Base-by-base conservation (phyloP, 2,113 vertebrate genomes). In the Halichoerus grypus region DNA sequence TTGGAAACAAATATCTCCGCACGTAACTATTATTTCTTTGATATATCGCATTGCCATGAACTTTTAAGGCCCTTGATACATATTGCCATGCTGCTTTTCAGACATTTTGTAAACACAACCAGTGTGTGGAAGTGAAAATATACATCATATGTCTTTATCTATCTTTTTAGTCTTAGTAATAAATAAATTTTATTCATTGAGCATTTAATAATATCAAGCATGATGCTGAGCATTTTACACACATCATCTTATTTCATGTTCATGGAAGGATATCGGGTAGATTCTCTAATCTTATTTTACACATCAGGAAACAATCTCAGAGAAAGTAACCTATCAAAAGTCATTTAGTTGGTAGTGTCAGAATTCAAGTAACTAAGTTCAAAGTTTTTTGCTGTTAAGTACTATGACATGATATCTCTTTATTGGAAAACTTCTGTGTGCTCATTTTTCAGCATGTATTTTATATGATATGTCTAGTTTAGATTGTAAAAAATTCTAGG, bases 251-350 rank as follows among this genome's bases (percentile, higher is more conserved):
- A 46, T 53, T 94, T 89, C 10, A 26, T 63, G 39, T 15, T 84
- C 7, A 72, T 49, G 46, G 63, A 10, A 86, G 24, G 22, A 59
- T 42, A 31, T 85, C 22, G n/a, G 67, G 1, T 36, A 71, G 8
- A 88, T n/a, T 59, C 36, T 76, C 14, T 82, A 82, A 81, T 82
- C 31, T 87, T 88, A 57, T 65, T 96, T 92, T 83, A 77, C 21
- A 69, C 14, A 59, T 61, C 42, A 77, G 39, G 42, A 91, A 89
- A 84, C 49, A 76, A 72, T 49, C 14, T 85, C n/a, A 84, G n/a
- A 92, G 3, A 81, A 76, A 88, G 8, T 57, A 79, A 36, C 0
- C 9, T 42, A 26, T 49, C 63, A 31, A 90, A 94, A 89, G 57
- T 18, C 55, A 33, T 53, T 9, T 87, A 84, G 24, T 31, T 88